Percentiles rank a stretch among this genome's conserved stretches.
Evolutionary conservation across 2,888 invertebrate genomes (phyloP).

Genomic region (Charanyca ferruginea): DNA sequence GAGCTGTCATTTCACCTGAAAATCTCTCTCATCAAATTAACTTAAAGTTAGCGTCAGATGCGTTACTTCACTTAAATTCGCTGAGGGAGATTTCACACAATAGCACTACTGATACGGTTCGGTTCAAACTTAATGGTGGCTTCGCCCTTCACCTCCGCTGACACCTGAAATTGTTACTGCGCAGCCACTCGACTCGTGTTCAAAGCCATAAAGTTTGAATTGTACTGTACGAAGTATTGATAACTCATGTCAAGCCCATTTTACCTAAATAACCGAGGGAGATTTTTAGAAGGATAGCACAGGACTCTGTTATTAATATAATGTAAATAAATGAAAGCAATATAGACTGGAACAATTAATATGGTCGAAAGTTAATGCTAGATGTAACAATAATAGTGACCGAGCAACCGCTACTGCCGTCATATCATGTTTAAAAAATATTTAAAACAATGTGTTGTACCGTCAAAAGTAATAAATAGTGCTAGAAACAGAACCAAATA

Average conservation of each 20-base stretch:
- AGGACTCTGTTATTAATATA: slow-evolving; percentile 47
- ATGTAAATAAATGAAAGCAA: slow-evolving; percentile 61
- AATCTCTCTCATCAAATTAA: not conserved
- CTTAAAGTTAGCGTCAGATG: not conserved
- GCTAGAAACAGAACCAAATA: slow-evolving; percentile 80
- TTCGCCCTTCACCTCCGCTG: too few species aligned
- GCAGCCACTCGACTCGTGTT: too few species aligned
- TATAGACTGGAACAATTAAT: slow-evolving; percentile 60
- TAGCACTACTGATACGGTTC: not conserved
- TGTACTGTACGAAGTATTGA: not conserved
- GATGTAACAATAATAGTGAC: slow-evolving; percentile 38
- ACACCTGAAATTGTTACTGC: too few species aligned
- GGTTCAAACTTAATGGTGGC: too few species aligned
- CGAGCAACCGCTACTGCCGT: slow-evolving; percentile 48
- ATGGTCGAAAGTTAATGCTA: slow-evolving; percentile 40
- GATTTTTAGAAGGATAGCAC: not conserved
- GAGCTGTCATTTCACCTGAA: not conserved
- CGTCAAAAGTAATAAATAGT: slow-evolving; percentile 63
- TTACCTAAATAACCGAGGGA: not conserved
- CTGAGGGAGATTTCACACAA: not conserved
- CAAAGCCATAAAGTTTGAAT: too few species aligned
- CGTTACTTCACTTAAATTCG: not conserved
- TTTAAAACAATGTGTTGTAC: slow-evolving; percentile 54
- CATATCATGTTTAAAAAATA: slow-evolving; percentile 59
- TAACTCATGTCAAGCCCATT: not conserved